Evolutionary conservation across 2,797 vertebrate genomes (phyloP), one percentile per base, ranked within the genome.

Genomic region (Pangasius larnaudii): DNA sequence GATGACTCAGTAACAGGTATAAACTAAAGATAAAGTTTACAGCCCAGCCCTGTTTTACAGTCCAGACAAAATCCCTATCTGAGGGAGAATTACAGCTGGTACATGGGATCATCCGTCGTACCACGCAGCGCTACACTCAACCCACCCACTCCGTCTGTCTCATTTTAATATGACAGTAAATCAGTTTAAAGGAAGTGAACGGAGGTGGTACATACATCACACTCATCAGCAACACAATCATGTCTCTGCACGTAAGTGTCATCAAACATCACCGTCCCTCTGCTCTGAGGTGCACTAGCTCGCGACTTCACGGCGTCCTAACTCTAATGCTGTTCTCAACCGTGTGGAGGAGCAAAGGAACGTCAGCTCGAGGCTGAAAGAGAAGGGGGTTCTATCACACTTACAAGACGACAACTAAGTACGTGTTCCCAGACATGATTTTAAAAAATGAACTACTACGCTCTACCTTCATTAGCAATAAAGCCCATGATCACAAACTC

Each of bases 281-380:
- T 77, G 36, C 59, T 67, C 67, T 61, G 86, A n/a, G n/a, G 53
- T 65, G 88, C 74, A 59, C 88, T 75, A 33, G 61, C 79, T 85
- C 89, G 49, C 59, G 71, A 90, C 83, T 77, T 88, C 58, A 85
- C 85, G 18, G 49, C 79, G 85, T 89, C 80, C 90, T 86, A 90
- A 87, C 88, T 86, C 87, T 83, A 85, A 91, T 89, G 89, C 90
- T 90, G 88, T 91, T 91, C 89, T 86, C 83, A 86, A 92, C 92
- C 91, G 91, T 49, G 56, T 82, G 88, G 80, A 92, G 88, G 88
- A 90, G 78, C 90, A 89, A 84, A 80, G 80, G 88, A 79, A 36
- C 89, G 91, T 92, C 87, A 87, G 89, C 91, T 93, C 91, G 85
- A 85, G 90, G 86, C 58, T 75, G 61, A 53, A 85, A 82, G 46